Base-by-base conservation (phyloP, 2,797 vertebrate species). In the Cottoperca gobio region DNA sequence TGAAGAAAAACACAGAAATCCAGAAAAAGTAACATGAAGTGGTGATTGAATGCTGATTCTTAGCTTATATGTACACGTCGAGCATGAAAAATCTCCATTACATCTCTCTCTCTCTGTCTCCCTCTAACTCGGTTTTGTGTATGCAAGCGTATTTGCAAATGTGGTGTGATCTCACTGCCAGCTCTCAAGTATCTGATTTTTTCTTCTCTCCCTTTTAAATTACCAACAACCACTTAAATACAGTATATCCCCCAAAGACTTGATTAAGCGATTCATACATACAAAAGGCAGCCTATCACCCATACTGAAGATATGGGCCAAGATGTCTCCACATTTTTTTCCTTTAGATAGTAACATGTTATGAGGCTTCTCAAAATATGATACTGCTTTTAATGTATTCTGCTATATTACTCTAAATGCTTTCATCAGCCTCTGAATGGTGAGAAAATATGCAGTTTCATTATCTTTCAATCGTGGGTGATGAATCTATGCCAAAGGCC, bases 381-480 rank as follows among this genome's bases (percentile, higher is more conserved):
- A 87, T 86, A 81, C 76, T 90, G 90, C 86, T 79, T 90, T 92
- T 94, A 94, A 94, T 93, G 88, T 90, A 93, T 93, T 94, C 89
- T 82, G 86, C 88, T 90, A 89, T 93, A 91, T 93, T 91, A 91
- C 90, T 91, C 90, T 92, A 93, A 95, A 93, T 92, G 88, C 88
- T 92, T 91, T 93, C 93, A 94, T 94, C 93, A 93, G 91, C 88
- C 89, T 91, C 76, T 93, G 90, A 95, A 93, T 93, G 90, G 81
- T 88, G 89, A 85, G 88, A 92, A 94, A 94, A 93, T 94, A 89
- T 91, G 91, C 79, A 85, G 88, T 92, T 93, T 94, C 91, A 93
- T 93, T 94, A 93, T 93, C 93, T 93, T 93, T 92, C 85, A 90
- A 93, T 93, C 86, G 86, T 77, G 86, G 86, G 84, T 91, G 89